phyloP scores from a whole-genome alignment of 2,113 vertebrate genomes.

The Phalacrocorax carbo region DNA sequence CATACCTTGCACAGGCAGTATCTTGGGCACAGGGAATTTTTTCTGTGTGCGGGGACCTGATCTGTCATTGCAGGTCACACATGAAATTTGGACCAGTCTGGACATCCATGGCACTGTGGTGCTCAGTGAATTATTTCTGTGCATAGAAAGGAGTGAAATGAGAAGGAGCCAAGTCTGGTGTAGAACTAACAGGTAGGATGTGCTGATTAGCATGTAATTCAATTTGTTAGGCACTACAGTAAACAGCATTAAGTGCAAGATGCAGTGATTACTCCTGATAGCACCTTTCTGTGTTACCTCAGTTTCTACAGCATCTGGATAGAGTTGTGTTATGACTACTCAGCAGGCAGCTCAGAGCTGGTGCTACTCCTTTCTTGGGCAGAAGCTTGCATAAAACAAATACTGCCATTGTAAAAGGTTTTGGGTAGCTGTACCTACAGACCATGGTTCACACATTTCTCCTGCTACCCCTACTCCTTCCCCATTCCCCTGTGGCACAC shows the following conservation, averaged over 20 bases:
- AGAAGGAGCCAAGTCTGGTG: not conserved
- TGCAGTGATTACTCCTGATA: not conserved
- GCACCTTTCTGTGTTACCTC: not conserved
- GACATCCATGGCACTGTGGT: not conserved
- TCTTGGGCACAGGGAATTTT: not conserved
- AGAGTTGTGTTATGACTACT: not conserved
- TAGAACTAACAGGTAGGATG: not conserved
- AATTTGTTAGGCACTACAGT: not conserved
- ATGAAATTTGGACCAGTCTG: not conserved
- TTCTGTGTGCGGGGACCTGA: accelerated
- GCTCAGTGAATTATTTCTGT: not conserved
- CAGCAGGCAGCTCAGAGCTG: not conserved
- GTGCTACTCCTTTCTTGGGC: not conserved
- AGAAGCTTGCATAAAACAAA: not conserved
- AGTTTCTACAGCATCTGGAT: not conserved
- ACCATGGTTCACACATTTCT: not conserved
- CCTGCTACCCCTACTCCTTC: not conserved
- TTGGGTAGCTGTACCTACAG: not conserved
- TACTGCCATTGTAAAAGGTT: not conserved
- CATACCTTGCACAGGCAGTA: not conserved
- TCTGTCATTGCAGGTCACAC: accelerated
- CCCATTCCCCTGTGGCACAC: accelerated
- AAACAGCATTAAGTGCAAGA: not conserved
- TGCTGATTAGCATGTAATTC: not conserved
- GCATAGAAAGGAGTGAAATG: not conserved